These are phyloP conservation scores for Plagodis pulveraria DNA, from an alignment of 2,888 invertebrate genomes.

Conservation along the genomic window DNA sequence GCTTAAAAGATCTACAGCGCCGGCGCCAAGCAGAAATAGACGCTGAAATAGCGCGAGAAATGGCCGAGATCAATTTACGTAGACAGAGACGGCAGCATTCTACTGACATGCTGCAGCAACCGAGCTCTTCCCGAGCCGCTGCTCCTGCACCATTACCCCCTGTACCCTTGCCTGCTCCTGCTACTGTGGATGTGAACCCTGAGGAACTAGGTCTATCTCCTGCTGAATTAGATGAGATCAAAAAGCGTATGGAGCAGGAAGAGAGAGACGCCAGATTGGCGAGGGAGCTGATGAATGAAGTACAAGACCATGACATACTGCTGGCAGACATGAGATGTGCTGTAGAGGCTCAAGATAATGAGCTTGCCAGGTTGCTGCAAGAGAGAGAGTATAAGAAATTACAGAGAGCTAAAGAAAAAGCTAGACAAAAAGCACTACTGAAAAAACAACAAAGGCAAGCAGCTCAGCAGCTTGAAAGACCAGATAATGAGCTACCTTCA, in stretches of 20 bases:
- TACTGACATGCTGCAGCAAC: conserved; percentile 59
- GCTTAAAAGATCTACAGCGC: conserved; percentile 64
- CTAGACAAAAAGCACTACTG: conserved; percentile 73
- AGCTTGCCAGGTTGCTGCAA: conserved; percentile 73
- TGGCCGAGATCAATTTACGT: conserved; percentile 77
- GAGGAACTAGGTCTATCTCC: conserved; percentile 74
- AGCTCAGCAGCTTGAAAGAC: conserved; percentile 43
- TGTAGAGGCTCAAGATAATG: conserved; percentile 79
- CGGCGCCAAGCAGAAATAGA: conserved; percentile 77
- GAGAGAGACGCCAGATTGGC: conserved; percentile 74
- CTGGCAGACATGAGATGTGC: conserved; percentile 78
- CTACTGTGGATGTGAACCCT: conserved; percentile 54
- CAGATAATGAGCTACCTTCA: conserved; percentile 38
- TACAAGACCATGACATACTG: conserved; percentile 67
- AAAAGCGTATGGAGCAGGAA: conserved; percentile 71
- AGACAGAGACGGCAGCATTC: conserved; percentile 64
- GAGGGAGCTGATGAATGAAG: conserved; percentile 68
- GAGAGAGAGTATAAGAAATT: conserved; percentile 79
- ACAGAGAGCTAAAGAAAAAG: conserved; percentile 78
- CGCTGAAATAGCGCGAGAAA: conserved; percentile 76
- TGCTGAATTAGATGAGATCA: conserved; percentile 71
- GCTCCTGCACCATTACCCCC: conserved; percentile 43
- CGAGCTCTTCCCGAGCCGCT: conserved; percentile 65
- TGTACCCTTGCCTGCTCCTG: conserved; percentile 17
- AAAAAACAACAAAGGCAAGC: conserved; percentile 74